Evolutionary conservation across 2,888 invertebrate genomes (phyloP), one percentile per base, ranked within the genome.

Genomic region (Tribolium freemani): DNA sequence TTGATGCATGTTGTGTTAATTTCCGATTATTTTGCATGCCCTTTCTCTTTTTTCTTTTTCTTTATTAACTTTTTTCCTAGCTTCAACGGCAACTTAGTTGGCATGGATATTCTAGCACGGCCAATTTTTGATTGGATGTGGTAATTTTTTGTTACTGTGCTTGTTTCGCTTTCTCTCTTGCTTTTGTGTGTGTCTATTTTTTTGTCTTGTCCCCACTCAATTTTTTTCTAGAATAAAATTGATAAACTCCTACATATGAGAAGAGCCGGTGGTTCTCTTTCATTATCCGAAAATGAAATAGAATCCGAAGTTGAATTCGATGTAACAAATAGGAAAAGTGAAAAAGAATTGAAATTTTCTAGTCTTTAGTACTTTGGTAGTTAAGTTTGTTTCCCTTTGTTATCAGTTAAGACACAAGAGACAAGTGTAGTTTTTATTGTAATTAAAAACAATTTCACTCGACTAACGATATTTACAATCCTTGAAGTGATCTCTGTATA

Each of bases 261-360:
- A 16, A 90, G 95, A 80, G 91, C 92, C 11, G 94, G 94, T 9
- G 94, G 94, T 51, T 95, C 94, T 1, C 88, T 95, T 9, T 94
- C 94, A 3, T 87, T 94, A 0, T 95, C 95, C 0, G 95, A 95
- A 83, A 94, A 94, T 80, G 95, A 95, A 85, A 88, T 94, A 73
- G 95, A 94, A 83, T 93, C 93, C 0, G 94, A 94, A 75, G 75
- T 86, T 61, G 88, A 88, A 58, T 88, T 84, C 69, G 82, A 84
- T 69, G 68, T 84, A 50, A 79, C 75, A 11, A 56, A 67, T 72
- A 74, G 74, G 46, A 77, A 74, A 74, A 74, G 75, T 64, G 76
- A 75, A 66, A 66, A 64, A 50, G 61, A 63, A 48, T 31, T 61
- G 61, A 44, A 44, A 44, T 66, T 64, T 31, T 68, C 72, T 72